Evolutionary conservation across 2,113 vertebrate species (phyloP).

Genomic region (Neomonachus schauinslandi): DNA sequence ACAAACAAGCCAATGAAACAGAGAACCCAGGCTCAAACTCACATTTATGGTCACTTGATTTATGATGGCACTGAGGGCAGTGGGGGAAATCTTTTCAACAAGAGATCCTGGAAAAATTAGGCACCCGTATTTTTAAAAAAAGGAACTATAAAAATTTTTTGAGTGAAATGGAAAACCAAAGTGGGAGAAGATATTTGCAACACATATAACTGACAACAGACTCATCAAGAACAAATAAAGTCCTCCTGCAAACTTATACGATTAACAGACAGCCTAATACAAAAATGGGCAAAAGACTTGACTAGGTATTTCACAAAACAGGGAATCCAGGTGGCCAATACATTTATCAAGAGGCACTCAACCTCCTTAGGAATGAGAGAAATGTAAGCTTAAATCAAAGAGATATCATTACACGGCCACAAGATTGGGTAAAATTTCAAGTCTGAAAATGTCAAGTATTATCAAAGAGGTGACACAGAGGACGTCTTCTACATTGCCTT

Average conservation of each 20-base stretch:
- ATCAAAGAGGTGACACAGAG: neutral
- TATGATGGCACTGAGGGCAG: too few relatives aligned
- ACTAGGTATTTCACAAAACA: neutral
- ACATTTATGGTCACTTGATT: too few relatives aligned
- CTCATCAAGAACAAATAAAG: neutral
- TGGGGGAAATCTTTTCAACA: too few relatives aligned
- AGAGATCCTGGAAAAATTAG: neutral
- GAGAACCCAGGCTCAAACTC: too few relatives aligned
- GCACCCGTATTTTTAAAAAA: neutral
- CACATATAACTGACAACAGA: neutral
- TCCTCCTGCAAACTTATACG: neutral
- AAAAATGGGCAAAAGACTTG: neutral
- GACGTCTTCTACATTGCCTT: neutral
- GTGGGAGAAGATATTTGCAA: neutral
- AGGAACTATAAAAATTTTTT: neutral
- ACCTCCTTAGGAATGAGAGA: neutral
- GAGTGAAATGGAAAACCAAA: neutral
- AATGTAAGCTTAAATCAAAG: neutral
- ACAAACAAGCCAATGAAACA: too few relatives aligned
- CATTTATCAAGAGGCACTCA: neutral
- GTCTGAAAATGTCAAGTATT: neutral
- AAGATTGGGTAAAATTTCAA: neutral
- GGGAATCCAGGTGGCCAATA: neutral
- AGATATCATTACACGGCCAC: neutral
- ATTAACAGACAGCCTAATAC: neutral